Evolutionary conservation across 2,888 invertebrate species (phyloP), one percentile per base, ranked within the genome.

Genomic region (Cremastinae sp.): DNA sequence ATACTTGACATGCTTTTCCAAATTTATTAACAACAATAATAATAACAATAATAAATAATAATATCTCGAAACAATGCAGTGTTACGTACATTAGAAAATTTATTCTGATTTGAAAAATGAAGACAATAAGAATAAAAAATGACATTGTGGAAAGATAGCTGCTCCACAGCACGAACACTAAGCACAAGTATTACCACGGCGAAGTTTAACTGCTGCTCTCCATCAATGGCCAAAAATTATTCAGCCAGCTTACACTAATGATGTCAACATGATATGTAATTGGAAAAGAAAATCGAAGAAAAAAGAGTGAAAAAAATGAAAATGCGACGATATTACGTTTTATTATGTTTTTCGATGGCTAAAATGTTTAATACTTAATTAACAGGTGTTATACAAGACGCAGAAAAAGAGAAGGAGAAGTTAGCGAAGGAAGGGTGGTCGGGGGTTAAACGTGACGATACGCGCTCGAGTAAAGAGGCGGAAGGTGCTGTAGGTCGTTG

Each of bases 361-460:
- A 90, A 89, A 89, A 86, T 89, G 81, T 85, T 81, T 87, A 83
- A 88, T 89, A 89, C 85, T 90, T 90, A 88, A 90, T 90, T 89
- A 89, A 90, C 89, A 90, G 89, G 89, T 90, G 83, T 89, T 85
- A 88, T 89, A 86, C 88, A 89, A 88, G 89, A 89, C 83, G 89
- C 89, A 81, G 89, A 89, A 87, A 89, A 88, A 89, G 87, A 89
- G 88, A 89, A 88, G 89, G 87, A 86, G 88, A 88, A 88, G 86
- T 89, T 89, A 88, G 87, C 86, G 86, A 88, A 84, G 88, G 88
- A 90, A 86, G 89, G 89, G 89, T 89, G 88, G 89, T 89, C 88
- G 88, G 89, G 88, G 88, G 88, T 89, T 86, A 84, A 82, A 88
- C 87, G 87, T 86, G 88, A 88, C 84, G 87, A 88, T 87, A 85